phyloP scores from a whole-genome alignment of 1,140 invertebrate genomes.

The Sarcophaga peregrina region DNA sequence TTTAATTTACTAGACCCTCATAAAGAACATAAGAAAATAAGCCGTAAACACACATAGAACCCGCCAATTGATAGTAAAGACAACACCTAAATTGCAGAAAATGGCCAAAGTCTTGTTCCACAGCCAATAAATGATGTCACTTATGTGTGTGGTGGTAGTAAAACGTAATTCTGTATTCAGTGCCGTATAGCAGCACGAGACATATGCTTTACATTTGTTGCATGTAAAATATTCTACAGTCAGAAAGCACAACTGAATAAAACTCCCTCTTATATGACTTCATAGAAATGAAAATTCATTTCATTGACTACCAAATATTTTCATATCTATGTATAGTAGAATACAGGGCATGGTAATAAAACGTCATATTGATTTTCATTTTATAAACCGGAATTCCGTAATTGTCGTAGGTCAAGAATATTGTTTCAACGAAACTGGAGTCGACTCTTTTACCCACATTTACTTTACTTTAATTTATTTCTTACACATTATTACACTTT shows the following conservation, averaged over 20 bases:
- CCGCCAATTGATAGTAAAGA: not conserved
- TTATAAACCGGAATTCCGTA: constrained; percentile 6
- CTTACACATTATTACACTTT: too few relatives aligned
- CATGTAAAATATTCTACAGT: constrained; percentile 7
- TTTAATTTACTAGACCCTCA: constrained; percentile 17
- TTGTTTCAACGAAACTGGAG: not conserved
- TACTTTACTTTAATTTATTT: too few relatives aligned
- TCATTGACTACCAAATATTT: not conserved
- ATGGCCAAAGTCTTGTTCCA: not conserved
- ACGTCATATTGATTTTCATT: constrained; percentile 35
- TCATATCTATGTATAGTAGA: not conserved
- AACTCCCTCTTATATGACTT: constrained; percentile 1
- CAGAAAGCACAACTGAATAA: not conserved
- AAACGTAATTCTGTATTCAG: constrained; percentile 2
- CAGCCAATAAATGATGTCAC: constrained; percentile 33
- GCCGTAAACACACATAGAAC: not conserved
- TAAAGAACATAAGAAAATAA: not conserved
- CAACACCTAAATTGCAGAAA: not conserved
- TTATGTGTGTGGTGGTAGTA: not conserved
- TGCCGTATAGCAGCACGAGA: not conserved
- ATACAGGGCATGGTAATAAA: constrained; percentile 2
- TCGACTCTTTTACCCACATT: too few relatives aligned
- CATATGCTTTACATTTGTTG: constrained; percentile 26
- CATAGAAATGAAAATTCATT: not conserved
- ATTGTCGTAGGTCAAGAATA: constrained; percentile 43